Base-by-base conservation (phyloP, 1,140 invertebrate species). In the Mizuhopecten yessoensis region DNA sequence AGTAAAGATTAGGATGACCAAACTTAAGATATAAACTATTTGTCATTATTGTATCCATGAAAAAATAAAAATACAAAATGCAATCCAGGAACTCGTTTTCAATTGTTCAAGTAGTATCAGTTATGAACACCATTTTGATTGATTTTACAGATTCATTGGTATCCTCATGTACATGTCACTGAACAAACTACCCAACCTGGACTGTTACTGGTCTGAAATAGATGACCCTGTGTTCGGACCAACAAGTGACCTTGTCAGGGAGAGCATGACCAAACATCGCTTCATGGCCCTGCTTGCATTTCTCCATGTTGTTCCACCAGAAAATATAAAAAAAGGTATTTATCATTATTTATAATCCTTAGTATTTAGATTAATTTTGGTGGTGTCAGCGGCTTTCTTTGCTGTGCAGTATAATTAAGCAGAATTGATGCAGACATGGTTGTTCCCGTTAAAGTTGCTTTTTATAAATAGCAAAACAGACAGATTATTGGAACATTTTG, bases 201-300 rank as follows among this genome's bases (percentile, higher is more conserved):
- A 75, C 20, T 75, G 57, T 17, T 75, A 75, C 11, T 75, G 57
- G 57, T 75, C 57, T 29, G 57, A 75, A 29, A 75, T 75, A 17
- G 57, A 75, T 75, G 57, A 75, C 57, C 57, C 57, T 75, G 57
- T 75, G 57, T 75, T 75, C 11, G 57, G 57, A 29, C 57, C 57
- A 29, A 29, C 57, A n/a, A 75, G 57, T 75, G 57, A 75, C 9
- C 23, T 75, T 23, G 57, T 75, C 11, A n/a, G 57, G n/a, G 57
- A 75, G n/a, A 75, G 23, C 11, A 75, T 75, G 57, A 9, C 23
- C 23, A 75, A 75, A 75, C 57, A 75, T 75, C 57, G 57, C 57
- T 75, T 75, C 57, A 75, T 75, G 57, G 3, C 57, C 23, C 11
- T 75, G n/a, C 57, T 75, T n/a, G 57, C 57, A 29, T 75, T 75